These are phyloP conservation scores for Aegithalos caudatus DNA, from an alignment of 2,113 vertebrate species.

Conservation along the genomic window DNA sequence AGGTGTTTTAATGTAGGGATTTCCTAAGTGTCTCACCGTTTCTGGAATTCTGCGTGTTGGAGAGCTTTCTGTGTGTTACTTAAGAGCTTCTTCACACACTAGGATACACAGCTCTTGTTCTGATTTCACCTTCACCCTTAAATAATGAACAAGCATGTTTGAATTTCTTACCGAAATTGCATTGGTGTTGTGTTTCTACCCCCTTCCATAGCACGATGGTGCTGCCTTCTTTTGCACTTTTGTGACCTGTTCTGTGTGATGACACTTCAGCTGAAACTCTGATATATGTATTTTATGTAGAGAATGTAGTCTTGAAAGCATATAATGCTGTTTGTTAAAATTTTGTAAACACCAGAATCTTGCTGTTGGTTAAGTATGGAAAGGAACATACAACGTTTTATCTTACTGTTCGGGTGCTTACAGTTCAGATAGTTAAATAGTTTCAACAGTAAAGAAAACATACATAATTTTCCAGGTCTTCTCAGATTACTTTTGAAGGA, in stretches of 20 bases:
- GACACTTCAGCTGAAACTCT: not conserved
- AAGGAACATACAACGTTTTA: not conserved
- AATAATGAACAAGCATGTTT: not conserved
- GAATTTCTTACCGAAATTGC: not conserved
- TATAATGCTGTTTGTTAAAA: not conserved
- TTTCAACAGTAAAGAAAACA: not conserved
- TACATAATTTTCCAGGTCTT: not conserved
- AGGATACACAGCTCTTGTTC: not conserved
- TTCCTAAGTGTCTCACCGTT: not conserved
- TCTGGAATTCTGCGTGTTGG: fast-evolving
- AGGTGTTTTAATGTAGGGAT: no score
- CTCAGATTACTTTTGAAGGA: not conserved
- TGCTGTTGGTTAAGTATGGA: not conserved
- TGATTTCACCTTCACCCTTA: fast-evolving
- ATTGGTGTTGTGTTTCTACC: not conserved
- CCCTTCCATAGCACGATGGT: not conserved
- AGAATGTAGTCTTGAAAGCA: not conserved
- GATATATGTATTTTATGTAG: not conserved
- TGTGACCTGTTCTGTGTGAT: not conserved
- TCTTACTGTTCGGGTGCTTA: not conserved
- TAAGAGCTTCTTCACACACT: fast-evolving
- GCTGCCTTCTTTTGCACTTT: not conserved
- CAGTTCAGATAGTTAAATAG: not conserved
- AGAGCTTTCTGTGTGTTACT: not conserved
- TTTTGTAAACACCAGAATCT: not conserved